Base-by-base conservation (phyloP, 2,888 invertebrate species). In the Amphipoea oculea region DNA sequence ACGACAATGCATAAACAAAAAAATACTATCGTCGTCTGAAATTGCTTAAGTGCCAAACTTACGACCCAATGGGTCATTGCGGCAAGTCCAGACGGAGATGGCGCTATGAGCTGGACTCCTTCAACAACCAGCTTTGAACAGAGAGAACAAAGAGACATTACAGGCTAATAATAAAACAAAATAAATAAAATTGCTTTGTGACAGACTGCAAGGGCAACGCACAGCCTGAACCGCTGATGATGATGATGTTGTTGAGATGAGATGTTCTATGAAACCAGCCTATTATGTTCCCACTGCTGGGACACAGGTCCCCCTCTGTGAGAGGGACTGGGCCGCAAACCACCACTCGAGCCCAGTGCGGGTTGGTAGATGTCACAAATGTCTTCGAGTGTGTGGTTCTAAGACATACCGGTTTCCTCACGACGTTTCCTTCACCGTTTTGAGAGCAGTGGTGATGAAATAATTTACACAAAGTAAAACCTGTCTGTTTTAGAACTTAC, bases 1-100 rank as follows among this genome's bases (percentile, higher is more conserved):
- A 75, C 36, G 60, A 68, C 45, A 75, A 72, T 54, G 36, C 75
- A 40, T 17, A 57, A 51, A 72, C 48, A n/a, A 69, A 76, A n/a
- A 69, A 76, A 65, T 69, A 54, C 40, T 54, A 76, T 51, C 14
- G 6, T 20, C 3, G 23, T 54, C 23, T 12, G 2, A 45, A 65
- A 66, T 29, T 65, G 29, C 14, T 62, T 54, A n/a, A n/a, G 11
- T 23, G n/a, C 9, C 36, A 42, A 12, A 4, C 11, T 62, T 23
- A 57, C 57, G 48, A 48, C 12, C 48, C 4, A 48, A 3, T 51
- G 51, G 51, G 23, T 9, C 23, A 23, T 54, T 54, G 54, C 54
- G 20, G 17, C 17, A 54, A 23, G 23, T 7, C 9, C 23, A 23
- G 54, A 57, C 3, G 23, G 23, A 9, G 23, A 57, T 23, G 54